These are phyloP conservation scores for Magallana angulata DNA, from an alignment of 1,140 invertebrate species.

Conservation along the genomic window DNA sequence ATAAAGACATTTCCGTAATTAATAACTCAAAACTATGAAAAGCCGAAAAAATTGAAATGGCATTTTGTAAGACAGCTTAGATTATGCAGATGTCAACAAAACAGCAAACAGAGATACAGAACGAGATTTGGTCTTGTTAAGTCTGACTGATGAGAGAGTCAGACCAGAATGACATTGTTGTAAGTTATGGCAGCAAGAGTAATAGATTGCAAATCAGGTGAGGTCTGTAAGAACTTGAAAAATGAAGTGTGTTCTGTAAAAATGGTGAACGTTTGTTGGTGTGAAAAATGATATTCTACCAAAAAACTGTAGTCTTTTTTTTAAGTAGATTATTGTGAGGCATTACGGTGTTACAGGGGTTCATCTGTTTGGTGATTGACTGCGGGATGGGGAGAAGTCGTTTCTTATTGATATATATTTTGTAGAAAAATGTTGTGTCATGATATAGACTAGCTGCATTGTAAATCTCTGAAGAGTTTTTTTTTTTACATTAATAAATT, in stretches of 20 bases:
- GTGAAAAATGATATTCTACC: constrained; percentile 13
- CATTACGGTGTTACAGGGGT: background rate
- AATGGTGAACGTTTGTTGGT: constrained; percentile 1
- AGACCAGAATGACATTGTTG: background rate
- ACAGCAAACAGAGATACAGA: background rate
- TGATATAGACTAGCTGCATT: background rate
- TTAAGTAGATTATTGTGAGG: background rate
- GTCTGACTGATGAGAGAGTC: background rate
- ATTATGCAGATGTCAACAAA: constrained; percentile 21
- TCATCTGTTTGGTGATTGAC: background rate
- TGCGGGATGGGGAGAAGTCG: background rate
- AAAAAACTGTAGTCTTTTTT: background rate
- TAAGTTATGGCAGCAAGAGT: constrained; percentile 3
- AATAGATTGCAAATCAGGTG: constrained; percentile 25
- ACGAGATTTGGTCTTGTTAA: constrained; percentile 6
- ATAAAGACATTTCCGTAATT: no score
- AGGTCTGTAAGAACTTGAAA: background rate
- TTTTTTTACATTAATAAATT: constrained; percentile 24
- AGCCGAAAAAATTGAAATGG: background rate
- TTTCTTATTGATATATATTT: background rate
- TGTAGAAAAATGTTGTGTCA: background rate
- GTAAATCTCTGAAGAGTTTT: background rate
- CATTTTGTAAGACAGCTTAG: background rate
- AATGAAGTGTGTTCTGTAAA: constrained; percentile 13
- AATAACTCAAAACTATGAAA: no score